Evolutionary conservation across 53 echinoderm and acorn worm species (phyloP).

Genomic region (Apostichopus leukothele): DNA sequence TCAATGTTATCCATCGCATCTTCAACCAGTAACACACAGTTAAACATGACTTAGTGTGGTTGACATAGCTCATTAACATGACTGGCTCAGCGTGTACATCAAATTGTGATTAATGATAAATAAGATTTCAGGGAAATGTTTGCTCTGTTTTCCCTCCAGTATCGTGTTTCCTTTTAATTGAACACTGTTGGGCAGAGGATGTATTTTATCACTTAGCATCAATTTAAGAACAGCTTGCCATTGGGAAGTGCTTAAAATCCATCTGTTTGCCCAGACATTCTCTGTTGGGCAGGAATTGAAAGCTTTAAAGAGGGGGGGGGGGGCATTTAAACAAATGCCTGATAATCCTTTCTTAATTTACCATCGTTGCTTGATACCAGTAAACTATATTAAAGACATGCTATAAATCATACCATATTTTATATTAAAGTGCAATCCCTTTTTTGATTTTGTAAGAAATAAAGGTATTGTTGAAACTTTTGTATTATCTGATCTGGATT

Average conservation of each 20-base stretch:
- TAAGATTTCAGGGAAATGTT: conserved; percentile 13
- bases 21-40: neutral
- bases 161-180: conserved; percentile 33
- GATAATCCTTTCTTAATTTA: no score
- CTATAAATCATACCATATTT: no score
- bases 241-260: conserved; percentile 5
- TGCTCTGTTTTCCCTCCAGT: conserved; percentile 5
- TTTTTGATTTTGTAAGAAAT: no score
- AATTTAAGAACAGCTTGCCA: conserved; percentile 29
- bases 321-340: no score
- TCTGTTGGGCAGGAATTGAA: conserved; percentile 7
- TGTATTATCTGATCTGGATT: no score
- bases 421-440: no score
- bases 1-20: no score
- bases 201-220: conserved; percentile 6
- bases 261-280: conserved; percentile 22
- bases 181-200: conserved; percentile 15
- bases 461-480: no score
- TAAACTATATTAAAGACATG: no score
- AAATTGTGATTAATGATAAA: neutral
- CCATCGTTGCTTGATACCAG: no score
- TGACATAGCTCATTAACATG: conserved; percentile 1
- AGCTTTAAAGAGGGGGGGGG: neutral
- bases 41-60: neutral
- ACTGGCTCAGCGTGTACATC: conserved; percentile 2